Evolutionary conservation across 1,140 invertebrate species (phyloP), one percentile per base, ranked within the genome.

Genomic region (Drosophila ficusphila): DNA sequence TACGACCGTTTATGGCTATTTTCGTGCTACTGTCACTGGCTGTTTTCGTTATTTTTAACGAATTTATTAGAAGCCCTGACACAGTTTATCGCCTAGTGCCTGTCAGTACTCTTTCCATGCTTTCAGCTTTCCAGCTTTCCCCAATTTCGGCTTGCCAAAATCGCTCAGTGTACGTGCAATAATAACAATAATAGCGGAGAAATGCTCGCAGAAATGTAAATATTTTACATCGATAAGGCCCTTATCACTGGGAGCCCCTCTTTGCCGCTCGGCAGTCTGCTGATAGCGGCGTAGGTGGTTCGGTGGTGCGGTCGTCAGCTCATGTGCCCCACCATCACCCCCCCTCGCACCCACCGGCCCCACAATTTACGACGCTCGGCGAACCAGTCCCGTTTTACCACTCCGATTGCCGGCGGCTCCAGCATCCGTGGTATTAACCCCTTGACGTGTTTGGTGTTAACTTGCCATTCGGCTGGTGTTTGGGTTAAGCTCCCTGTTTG

Each of bases 401-500:
- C 18, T 23, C 21, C 18, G 2, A 11, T 25, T 5, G 49, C 19
- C 27, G 18, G 36, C 19, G 19, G 19, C 25, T 23, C 18, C 78
- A 75, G 70, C 58, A 70, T 52, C 60, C 53, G n/a, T 53, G 82
- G 82, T 76, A 69, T 85, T 89, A 89, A 89, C 79, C 79, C 79
- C 79, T 85, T 89, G 85, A 74, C 86, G 86, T 83, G 70, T 89
- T 68, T 67, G 88, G 78, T 88, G 82, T 88, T 88, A 88, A 88
- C 64, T 88, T 88, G 82, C 77, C 81, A 71, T 85, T 88, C 69
- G 58, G 42, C 64, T 86, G 81, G 81, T 90, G 86, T 90, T 86
- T 88, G 81, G 86, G 86, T 90, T 90, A 90, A 90, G 86, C 86
- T 70, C 74, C 64, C 68, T 90, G 88, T 90, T 90, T 90, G 82